Evolutionary conservation across 2,888 invertebrate genomes (phyloP), one percentile per base, ranked within the genome.

Genomic region (Entomobrya multifasciata): DNA sequence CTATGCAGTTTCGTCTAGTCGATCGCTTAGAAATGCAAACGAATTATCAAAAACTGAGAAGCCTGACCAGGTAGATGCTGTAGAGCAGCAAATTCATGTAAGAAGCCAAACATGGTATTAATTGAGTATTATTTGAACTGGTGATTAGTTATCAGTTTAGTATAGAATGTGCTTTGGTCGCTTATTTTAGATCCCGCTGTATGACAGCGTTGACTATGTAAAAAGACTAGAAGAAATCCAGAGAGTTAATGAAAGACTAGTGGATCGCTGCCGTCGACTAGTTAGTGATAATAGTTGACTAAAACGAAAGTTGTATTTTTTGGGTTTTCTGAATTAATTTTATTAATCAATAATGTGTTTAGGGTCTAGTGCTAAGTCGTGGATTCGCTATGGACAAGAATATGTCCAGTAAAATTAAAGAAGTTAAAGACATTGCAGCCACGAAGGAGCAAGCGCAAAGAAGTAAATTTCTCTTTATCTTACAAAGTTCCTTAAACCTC

Each of bases 1-100:
- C 81, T 86, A 86, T 77, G 86, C 86, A 13, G 76, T 86, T 27
- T 76, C 86, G 22, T 86, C 86, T 86, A 86, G 86, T 86, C 86
- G 86, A 22, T 62, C 86, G 15, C 67, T 49, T 20, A 72, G 81
- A 77, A 74, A 36, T 36, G 62, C 81, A n/a, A 86, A 86, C 22
- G 86, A 81, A n/a, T 36, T 81, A 30, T 52, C 86, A 8, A 86
- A 65, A 81, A 44, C n/a, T 17, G 86, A 86, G 1, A 86, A 86
- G 25, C 25, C 86, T 0, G 81, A 80, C 30, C 55, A 22, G 10
- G 6, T 62, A 36, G 78, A 85, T 11, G 13, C 70, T 52, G 17
- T 30, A 10, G 85, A 70, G 20, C 17, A 49, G 30, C 41, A n/a
- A 70, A n/a, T n/a, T n/a, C 77, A 67, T 17, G 70, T 84, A 78